Evolutionary conservation across 2,113 vertebrate genomes (phyloP).

Genomic region (Spea bombifrons): DNA sequence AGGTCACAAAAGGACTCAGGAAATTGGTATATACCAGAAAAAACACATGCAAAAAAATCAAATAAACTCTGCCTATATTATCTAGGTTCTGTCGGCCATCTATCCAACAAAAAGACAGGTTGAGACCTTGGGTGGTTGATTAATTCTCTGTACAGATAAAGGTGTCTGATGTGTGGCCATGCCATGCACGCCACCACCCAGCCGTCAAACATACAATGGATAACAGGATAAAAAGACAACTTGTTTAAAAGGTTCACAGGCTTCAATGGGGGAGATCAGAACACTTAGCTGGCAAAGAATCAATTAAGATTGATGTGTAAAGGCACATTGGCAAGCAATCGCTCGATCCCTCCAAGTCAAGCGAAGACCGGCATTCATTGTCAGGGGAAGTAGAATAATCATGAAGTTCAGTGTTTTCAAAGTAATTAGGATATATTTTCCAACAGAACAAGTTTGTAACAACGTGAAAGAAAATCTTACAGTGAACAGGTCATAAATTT

Average conservation of each 20-base stretch:
- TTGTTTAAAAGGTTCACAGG: conserved; percentile 42
- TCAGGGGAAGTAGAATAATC: no score
- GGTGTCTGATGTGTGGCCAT: conserved; percentile 34
- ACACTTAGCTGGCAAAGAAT: conserved; percentile 40
- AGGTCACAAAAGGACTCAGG: not conserved
- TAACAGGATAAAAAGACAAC: conserved; percentile 45
- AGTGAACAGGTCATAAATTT: no score
- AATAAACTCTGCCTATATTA: conserved; percentile 12
- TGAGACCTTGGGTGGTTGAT: conserved; percentile 18
- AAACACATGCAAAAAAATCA: not conserved
- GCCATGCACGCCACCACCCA: conserved; percentile 18
- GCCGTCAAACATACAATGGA: conserved; percentile 44
- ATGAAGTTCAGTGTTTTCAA: no score
- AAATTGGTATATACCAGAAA: not conserved
- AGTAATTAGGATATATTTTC: no score
- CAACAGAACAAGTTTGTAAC: no score
- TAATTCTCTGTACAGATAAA: conserved; percentile 30
- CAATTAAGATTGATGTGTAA: conserved; percentile 36
- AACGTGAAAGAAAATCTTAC: no score
- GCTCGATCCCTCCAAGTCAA: not conserved
- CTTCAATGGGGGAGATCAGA: conserved; percentile 41
- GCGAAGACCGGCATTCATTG: not conserved
- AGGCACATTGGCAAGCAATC: conserved; percentile 19
- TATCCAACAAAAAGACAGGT: conserved; percentile 11
- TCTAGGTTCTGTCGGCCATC: not conserved